Conservation (phyloP, 2,113 vertebrate species). For the Alectura lathami region DNA sequence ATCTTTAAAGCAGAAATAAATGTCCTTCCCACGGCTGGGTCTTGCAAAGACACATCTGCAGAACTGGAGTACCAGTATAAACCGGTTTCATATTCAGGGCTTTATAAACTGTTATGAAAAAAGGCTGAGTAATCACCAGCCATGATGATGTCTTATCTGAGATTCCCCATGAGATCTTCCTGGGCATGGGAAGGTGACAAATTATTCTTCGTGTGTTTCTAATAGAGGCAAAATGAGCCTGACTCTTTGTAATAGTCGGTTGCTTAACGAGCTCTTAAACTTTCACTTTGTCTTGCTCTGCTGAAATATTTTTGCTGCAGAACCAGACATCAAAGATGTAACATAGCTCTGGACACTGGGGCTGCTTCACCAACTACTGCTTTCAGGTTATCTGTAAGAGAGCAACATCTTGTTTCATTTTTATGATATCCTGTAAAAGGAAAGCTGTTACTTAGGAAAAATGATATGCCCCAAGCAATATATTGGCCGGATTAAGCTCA, state of each 20-base stretch:
- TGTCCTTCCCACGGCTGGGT: constrained; percentile 25
- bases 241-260: constrained; percentile 38
- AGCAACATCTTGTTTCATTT: constrained; percentile 48
- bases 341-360: background rate
- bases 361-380: constrained; percentile 27
- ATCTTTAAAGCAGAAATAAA: constrained; percentile 43
- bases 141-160: constrained; percentile 50
- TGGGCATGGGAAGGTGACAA: constrained; percentile 51
- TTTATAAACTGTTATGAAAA: constrained; percentile 47
- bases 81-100: constrained; percentile 27
- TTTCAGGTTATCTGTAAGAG: background rate
- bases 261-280: constrained; percentile 63
- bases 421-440: constrained; percentile 56
- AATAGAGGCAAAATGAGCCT: constrained; percentile 53
- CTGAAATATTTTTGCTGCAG: constrained; percentile 39
- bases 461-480: constrained; percentile 44
- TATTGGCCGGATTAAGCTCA: constrained; percentile 37
- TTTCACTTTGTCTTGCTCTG: constrained; percentile 56
- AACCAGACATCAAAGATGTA: constrained; percentile 57
- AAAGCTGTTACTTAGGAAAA: constrained; percentile 37
- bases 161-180: constrained; percentile 14
- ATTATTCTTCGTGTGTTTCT: constrained; percentile 62
- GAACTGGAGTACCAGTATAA: constrained; percentile 36
- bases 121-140: constrained; percentile 52
- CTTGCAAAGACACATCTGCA: constrained; percentile 44